Base-by-base conservation (phyloP, 2,888 invertebrate species). In the Drosophila austrosaltans region DNA sequence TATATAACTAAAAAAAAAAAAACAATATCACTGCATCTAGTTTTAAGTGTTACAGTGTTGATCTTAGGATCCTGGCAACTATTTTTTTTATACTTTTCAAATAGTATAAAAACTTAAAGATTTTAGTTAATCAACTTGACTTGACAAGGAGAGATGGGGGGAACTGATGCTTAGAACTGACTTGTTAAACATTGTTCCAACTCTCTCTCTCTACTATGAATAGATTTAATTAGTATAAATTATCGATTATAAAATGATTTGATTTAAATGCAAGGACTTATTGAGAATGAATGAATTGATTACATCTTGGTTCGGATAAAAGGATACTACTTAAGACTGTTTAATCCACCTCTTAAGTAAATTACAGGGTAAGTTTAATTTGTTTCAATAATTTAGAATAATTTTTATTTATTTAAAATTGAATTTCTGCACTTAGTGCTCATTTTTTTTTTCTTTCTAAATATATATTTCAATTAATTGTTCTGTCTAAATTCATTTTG, bases 1-100 rank as follows among this genome's bases (percentile, higher is more conserved):
- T 97, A 83, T 97, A 96, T 90, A 96, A 96, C 93, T 94, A 30
- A 76, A 16, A 16, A 16, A 16, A 16, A 16, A 16, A 16, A 16
- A 16, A 16, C 16, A 16, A 16, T 7, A 7, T 25, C 44, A 10
- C 42, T 40, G 40, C 32, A 7, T n/a, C 8, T 72, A 69, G 40
- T 7, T 6, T 12, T 75, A 77, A 72, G 65, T 83, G 72, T 77
- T 76, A 75, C 56, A 75, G 20, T 44, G 48, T 68, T 53, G 40
- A 66, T 66, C 25, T 54, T 54, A 25, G 5, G 1, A 44, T 20
- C 3, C 8, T 22, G 10, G 12, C 48, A 48, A 25, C 22, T 16
- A 16, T 16, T 16, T 5, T 10, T 2, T 44, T 2, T 28, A 30
- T 16, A 54, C 30, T 32, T 36, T 36, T 36, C 8, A 22, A 8